Conservation (phyloP, 2,888 invertebrate genomes). For the Callosobruchus maculatus region DNA sequence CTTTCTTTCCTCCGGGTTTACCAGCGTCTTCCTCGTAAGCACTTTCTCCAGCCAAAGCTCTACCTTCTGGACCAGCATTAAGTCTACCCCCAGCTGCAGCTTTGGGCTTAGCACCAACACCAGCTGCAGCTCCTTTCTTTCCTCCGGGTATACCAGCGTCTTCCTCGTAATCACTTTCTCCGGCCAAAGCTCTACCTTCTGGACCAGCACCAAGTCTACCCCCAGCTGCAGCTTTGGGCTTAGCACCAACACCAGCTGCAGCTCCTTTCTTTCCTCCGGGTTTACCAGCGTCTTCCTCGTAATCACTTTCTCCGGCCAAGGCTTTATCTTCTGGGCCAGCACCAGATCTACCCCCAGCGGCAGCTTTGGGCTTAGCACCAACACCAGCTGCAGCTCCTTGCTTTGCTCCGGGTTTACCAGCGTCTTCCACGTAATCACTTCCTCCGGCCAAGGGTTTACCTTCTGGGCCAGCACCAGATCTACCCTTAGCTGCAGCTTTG, state of each 20-base stretch:
- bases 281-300: not conserved
- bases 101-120: too few species aligned
- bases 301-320: not conserved
- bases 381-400: not conserved
- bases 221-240: not conserved
- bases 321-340: not conserved
- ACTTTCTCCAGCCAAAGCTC: too few species aligned
- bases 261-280: not conserved
- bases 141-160: too few species aligned
- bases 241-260: not conserved
- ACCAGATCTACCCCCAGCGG: not conserved
- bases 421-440: not conserved
- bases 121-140: too few species aligned
- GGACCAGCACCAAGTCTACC: too few species aligned
- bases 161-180: too few species aligned
- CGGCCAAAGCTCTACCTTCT: too few species aligned
- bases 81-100: too few species aligned
- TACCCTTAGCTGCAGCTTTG: not conserved
- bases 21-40: too few species aligned
- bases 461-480: not conserved
- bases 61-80: too few species aligned
- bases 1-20: too few species aligned
- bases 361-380: not conserved
- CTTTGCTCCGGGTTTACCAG: not conserved
- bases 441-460: not conserved